Conservation (phyloP, 2,113 vertebrate species). For the Rhinoptilus africanus region DNA sequence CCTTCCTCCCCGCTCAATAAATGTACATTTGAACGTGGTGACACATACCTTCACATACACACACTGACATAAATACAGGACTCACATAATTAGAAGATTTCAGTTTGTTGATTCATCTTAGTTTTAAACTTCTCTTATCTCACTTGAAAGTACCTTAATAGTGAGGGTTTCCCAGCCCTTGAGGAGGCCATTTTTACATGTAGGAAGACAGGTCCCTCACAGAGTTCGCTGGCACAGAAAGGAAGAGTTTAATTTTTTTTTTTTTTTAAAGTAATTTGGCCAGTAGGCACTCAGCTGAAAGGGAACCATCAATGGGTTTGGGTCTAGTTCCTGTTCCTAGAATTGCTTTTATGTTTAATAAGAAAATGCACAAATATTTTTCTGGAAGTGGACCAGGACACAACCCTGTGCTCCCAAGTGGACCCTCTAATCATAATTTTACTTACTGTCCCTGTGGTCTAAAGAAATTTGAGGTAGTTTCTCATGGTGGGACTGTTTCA, state of each 20-base stretch:
- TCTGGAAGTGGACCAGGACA: neutral
- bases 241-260: neutral
- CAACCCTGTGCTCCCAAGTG: neutral
- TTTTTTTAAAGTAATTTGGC: neutral
- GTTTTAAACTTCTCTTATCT: neutral
- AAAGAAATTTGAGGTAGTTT: neutral
- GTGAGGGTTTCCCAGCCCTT: neutral
- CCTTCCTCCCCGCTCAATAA: neutral
- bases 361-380: neutral
- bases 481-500: neutral
- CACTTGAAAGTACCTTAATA: neutral
- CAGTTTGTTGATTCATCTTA: neutral
- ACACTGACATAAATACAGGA: neutral
- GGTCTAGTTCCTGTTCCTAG: neutral
- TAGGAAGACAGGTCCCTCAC: neutral
- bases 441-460: neutral
- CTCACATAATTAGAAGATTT: neutral
- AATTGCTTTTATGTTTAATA: neutral
- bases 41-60: neutral
- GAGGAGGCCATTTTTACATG: accelerated
- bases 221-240: neutral
- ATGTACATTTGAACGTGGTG: neutral
- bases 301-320: neutral
- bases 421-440: neutral
- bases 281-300: neutral